phyloP scores from a whole-genome alignment of 2,113 vertebrate genomes.

The Triplophysa rosa region DNA sequence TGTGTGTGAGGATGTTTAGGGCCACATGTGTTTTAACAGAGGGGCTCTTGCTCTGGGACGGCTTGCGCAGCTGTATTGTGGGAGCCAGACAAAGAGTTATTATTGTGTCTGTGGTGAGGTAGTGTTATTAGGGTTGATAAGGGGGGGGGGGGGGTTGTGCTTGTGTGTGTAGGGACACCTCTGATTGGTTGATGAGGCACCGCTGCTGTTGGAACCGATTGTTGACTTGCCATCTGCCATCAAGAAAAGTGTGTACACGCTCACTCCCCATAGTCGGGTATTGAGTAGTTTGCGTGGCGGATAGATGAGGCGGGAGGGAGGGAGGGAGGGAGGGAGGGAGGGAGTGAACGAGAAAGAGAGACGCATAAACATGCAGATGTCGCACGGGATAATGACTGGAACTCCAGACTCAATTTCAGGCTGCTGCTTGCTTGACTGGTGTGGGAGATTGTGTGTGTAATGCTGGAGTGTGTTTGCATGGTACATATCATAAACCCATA shows the following conservation, averaged over 20 bases:
- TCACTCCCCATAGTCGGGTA: constrained; percentile 22
- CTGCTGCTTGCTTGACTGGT: constrained; percentile 62
- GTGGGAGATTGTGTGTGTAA: constrained; percentile 39
- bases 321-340: constrained; percentile 85
- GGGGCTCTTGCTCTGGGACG: constrained; percentile 84
- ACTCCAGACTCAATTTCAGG: constrained; percentile 86
- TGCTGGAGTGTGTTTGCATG: not conserved
- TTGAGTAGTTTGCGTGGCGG: constrained; percentile 9
- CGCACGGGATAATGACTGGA: constrained; percentile 87
- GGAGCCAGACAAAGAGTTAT: constrained; percentile 90
- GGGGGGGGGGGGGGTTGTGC: constrained; percentile 35
- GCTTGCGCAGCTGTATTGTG: constrained; percentile 90
- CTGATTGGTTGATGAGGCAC: constrained; percentile 69
- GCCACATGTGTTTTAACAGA: constrained; percentile 69
- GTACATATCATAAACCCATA: not conserved
- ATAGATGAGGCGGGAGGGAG: constrained; percentile 71
- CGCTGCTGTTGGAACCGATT: constrained; percentile 84
- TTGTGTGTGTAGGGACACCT: constrained; percentile 57
- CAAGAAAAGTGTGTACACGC: constrained; percentile 73
- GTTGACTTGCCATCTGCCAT: constrained; percentile 98
- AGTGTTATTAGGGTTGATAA: constrained; percentile 49
- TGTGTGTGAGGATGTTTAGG: constrained; percentile 63
- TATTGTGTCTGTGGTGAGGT: constrained; percentile 83
- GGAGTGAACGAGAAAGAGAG: constrained; percentile 70
- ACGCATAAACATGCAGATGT: constrained; percentile 95